These are phyloP conservation scores for Drepana falcataria DNA, from an alignment of 2,888 invertebrate genomes.

Conservation along the genomic window DNA sequence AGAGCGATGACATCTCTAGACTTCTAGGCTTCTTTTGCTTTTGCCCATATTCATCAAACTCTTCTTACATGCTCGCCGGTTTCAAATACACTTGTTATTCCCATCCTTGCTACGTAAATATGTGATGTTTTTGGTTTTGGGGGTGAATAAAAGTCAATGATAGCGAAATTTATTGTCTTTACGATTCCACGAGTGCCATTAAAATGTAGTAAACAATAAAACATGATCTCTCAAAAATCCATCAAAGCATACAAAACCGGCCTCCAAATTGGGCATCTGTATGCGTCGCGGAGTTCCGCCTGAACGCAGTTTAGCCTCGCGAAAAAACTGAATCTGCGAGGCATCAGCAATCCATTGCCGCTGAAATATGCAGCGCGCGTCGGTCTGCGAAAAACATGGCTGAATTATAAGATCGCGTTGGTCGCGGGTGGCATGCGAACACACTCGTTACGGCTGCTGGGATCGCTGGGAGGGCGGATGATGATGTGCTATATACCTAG, in stretches of 20 bases:
- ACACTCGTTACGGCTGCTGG: conserved; percentile 14
- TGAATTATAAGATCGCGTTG: conserved; percentile 25
- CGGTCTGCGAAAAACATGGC: conserved; percentile 30
- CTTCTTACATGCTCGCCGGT: no score
- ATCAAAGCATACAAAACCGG: background rate
- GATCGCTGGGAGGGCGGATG: background rate
- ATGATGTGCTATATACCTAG: background rate
- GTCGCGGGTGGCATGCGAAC: conserved; percentile 23
- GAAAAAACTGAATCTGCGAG: background rate
- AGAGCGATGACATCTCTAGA: no score
- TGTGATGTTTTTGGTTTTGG: no score
- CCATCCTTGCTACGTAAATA: no score
- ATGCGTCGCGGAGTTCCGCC: background rate
- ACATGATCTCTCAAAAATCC: background rate
- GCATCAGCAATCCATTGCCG: conserved; percentile 16
- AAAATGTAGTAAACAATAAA: background rate
- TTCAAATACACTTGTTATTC: no score
- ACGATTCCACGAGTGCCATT: background rate
- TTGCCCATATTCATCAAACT: no score
- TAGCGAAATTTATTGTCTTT: no score
- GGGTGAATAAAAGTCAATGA: no score
- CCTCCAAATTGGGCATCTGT: background rate
- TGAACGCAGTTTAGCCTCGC: conserved; percentile 1
- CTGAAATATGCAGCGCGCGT: conserved; percentile 37
- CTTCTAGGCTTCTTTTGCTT: no score